These are phyloP conservation scores for Sclerurus mexicanus DNA, from an alignment of 2,113 vertebrate genomes.

Conservation along the genomic window DNA sequence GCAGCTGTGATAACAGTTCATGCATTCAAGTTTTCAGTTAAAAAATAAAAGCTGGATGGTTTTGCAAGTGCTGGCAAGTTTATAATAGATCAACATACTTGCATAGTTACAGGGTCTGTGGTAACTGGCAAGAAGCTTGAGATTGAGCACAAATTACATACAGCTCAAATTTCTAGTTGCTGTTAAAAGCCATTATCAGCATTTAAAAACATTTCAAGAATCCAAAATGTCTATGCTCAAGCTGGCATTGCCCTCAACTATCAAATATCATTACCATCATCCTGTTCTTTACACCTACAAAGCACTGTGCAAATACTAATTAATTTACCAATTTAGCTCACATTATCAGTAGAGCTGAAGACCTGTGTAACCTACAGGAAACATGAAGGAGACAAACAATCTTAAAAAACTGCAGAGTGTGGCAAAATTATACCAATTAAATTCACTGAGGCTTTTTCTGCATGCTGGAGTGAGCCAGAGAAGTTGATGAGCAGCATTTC, in stretches of 20 bases:
- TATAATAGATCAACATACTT: background rate
- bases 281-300: background rate
- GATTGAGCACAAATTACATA: background rate
- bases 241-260: background rate
- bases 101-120: background rate
- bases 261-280: background rate
- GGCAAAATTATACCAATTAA: background rate
- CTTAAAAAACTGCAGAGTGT: background rate
- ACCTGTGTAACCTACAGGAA: background rate
- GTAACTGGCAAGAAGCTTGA: background rate
- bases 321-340: constrained; percentile 2
- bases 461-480: background rate
- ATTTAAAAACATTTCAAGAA: constrained; percentile 16
- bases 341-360: background rate
- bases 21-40: background rate
- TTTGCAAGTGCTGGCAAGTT: constrained; percentile 38
- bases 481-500: background rate
- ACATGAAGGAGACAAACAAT: background rate
- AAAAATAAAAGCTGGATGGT: background rate
- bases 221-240: background rate
- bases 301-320: background rate
- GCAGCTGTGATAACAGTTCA: background rate
- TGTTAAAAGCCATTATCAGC: background rate
- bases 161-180: background rate
- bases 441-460: background rate